Evolutionary conservation across 2,113 vertebrate genomes (phyloP), one percentile per base, ranked within the genome.

Genomic region (Takifugu flavidus): DNA sequence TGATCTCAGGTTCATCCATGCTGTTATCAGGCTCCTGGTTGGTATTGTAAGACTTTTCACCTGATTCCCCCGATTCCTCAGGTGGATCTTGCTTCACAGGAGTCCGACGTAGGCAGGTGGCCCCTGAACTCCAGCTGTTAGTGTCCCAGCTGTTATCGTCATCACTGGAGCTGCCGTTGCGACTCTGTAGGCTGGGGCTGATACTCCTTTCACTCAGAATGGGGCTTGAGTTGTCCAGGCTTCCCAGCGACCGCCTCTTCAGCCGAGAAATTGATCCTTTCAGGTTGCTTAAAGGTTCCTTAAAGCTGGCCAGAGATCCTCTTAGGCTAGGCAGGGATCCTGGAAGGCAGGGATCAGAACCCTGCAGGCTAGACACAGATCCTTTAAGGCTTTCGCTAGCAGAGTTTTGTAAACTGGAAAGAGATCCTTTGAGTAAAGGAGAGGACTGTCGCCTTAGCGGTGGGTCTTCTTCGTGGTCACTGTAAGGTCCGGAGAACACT

Each of bases 121-220:
- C 89, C 26, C 88, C 84, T 63, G 91, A 92, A 70, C 89, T 31
- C 59, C 84, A 92, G 39, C 80, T 80, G 31, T 89, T 92, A 27
- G 91, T 91, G 67, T 92, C 89, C 87, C 88, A 91, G 71, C 90
- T 92, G 72, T 88, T 86, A 68, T 91, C 89, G 28, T 90, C 92
- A 72, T 86, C 89, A 5, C 89, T 89, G 27, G 90, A 91, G 75
- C 89, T 91, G 42, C 69, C 82, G 20, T 74, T 88, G 14, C 58
- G 75, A 2, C 88, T 86, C 25, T 62, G 77, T n/a, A 82, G 58
- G 56, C 50, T 78, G 12, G 79, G 79, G 45, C 86, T 88, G 39
- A 70, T 73, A 49, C 85, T 86, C 31, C 75, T 63, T 25, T 89
- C 79, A 34, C 64, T 88, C 13, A 55, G 67, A 4, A 34, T 73